Conservation (phyloP, 2,113 vertebrate species). For the Carollia perspicillata region DNA sequence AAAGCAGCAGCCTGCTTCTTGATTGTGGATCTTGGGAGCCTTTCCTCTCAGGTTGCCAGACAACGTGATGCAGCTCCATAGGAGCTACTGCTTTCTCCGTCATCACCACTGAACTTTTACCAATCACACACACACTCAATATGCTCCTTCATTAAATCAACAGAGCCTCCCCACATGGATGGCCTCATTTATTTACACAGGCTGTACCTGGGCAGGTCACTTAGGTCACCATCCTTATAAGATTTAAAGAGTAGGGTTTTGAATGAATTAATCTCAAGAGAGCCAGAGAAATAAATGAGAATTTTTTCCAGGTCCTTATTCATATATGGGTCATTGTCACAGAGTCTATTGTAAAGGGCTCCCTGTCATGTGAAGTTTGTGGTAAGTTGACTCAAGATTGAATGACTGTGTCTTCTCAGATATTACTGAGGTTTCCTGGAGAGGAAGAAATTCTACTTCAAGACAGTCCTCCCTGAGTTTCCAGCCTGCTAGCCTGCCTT, state of each 20-base stretch:
- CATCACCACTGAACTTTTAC: constrained; percentile 49
- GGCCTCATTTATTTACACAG: neutral
- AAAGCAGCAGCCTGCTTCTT: constrained; percentile 53
- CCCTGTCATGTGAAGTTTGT: fast-evolving
- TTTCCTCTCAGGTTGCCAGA: constrained; percentile 80
- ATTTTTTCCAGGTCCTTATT: neutral
- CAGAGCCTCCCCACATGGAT: constrained; percentile 26
- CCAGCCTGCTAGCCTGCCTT: neutral
- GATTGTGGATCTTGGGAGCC: constrained; percentile 61
- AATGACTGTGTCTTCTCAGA: neutral
- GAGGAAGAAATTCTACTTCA: no score
- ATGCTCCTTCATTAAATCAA: constrained; percentile 67
- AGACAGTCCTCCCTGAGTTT: neutral
- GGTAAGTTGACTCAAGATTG: neutral
- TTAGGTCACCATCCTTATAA: neutral
- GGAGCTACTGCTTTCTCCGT: constrained; percentile 32
- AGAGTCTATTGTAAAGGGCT: neutral
- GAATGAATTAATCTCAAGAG: neutral
- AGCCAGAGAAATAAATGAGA: neutral
- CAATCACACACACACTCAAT: constrained; percentile 57
- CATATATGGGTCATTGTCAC: fast-evolving
- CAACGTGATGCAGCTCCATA: constrained; percentile 63
- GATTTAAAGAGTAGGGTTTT: neutral
- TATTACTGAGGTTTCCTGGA: fast-evolving
- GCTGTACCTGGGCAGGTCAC: neutral